phyloP scores from a whole-genome alignment of 1,140 invertebrate genomes.

The Drosophila leontia region DNA sequence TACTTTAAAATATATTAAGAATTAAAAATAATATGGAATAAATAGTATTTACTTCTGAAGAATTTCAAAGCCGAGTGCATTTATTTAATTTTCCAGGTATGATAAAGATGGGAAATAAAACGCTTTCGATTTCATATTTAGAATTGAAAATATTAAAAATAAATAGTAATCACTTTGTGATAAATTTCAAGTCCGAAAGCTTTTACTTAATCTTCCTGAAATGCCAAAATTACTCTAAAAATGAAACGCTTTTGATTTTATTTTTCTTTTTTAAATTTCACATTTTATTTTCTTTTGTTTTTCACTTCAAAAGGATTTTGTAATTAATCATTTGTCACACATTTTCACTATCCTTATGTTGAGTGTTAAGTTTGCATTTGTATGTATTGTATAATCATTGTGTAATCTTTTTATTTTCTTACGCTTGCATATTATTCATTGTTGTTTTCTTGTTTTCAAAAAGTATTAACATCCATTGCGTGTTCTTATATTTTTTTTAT shows the following conservation, averaged over 20 bases:
- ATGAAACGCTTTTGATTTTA: slow-evolving; percentile 1
- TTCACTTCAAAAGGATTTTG: slow-evolving; percentile 82
- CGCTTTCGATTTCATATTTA: too few relatives aligned
- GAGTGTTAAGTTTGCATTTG: slow-evolving; percentile 76
- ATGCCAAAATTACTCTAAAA: not conserved
- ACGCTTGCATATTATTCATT: slow-evolving; percentile 53
- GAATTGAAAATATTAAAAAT: too few relatives aligned
- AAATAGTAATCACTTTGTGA: too few relatives aligned
- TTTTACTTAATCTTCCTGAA: not conserved
- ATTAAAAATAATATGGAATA: too few relatives aligned
- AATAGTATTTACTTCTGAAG: too few relatives aligned
- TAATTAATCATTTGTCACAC: slow-evolving; percentile 81
- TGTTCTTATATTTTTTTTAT: slow-evolving; percentile 46
- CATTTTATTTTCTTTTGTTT: slow-evolving; percentile 81
- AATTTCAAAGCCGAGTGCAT: too few relatives aligned
- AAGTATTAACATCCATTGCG: slow-evolving; percentile 79
- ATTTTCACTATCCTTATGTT: slow-evolving; percentile 79
- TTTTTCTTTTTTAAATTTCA: slow-evolving; percentile 66
- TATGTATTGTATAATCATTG: slow-evolving; percentile 80
- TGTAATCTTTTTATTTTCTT: slow-evolving; percentile 50
- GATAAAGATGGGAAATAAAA: too few relatives aligned
- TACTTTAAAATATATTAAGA: too few relatives aligned
- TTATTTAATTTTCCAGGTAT: too few relatives aligned
- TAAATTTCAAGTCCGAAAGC: too few relatives aligned
- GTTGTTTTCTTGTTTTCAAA: slow-evolving; percentile 58